A percentile compares a stretch with the other conserved stretches of the same genome.
These are phyloP conservation scores for Cololabis saira DNA, from an alignment of 2,113 vertebrate species.

Conservation along the genomic window DNA sequence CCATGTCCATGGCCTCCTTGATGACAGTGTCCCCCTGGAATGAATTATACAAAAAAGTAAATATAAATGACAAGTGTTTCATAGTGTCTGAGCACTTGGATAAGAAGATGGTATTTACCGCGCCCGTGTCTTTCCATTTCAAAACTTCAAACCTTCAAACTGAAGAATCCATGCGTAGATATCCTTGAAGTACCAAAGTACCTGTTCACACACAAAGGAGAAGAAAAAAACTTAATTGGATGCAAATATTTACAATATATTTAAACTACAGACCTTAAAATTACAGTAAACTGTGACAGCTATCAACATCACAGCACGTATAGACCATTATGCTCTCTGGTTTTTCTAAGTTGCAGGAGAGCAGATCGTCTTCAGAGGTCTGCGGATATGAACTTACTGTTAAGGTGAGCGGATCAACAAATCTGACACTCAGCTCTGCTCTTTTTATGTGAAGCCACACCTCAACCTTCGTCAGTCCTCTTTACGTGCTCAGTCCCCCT, in stretches of 20 bases:
- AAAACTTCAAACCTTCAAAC: constrained; percentile 5
- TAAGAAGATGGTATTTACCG: constrained; percentile 25
- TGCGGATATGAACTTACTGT: constrained; percentile 25
- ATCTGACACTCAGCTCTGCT: neutral
- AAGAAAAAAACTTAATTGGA: no score
- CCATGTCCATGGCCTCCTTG: neutral
- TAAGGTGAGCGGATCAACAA: neutral
- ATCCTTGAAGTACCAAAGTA: neutral
- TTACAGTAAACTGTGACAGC: neutral
- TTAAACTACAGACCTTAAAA: neutral
- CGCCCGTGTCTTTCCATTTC: constrained; percentile 23
- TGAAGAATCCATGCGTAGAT: neutral
- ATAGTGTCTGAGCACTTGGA: neutral
- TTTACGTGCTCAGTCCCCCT: neutral
- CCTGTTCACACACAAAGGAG: neutral
- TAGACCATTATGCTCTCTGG: neutral
- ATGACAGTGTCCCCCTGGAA: constrained; percentile 1
- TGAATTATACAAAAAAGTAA: neutral
- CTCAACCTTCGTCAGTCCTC: neutral
- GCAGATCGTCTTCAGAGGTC: neutral
- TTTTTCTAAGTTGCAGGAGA: neutral
- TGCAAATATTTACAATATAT: neutral
- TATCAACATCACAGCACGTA: neutral
- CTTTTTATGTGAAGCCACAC: constrained; percentile 30
- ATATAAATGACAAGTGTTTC: neutral